A percentile compares a stretch with the other conserved stretches of the same genome.
Conservation (phyloP, 2,113 vertebrate genomes). For the Ochotona curzoniae region DNA sequence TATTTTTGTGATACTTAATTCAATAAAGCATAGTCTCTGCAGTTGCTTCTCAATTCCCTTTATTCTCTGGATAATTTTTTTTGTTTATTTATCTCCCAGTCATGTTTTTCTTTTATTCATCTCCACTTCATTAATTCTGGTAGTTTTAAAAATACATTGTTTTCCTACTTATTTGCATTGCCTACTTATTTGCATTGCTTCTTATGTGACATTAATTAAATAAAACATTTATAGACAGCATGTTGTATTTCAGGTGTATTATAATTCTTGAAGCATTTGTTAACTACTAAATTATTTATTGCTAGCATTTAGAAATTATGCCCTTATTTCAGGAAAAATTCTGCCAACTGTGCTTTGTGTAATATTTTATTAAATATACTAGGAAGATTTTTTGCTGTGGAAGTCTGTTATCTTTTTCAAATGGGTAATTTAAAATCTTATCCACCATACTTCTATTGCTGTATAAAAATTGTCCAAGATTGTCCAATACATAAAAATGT, state of each 20-base stretch:
- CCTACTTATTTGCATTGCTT: conserved; percentile 47
- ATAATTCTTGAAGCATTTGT: conserved; percentile 60
- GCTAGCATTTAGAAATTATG: background rate
- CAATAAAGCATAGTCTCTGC: background rate
- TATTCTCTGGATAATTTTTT: conserved; percentile 1
- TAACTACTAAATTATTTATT: conserved; percentile 64
- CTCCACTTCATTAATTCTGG: background rate
- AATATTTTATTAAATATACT: conserved; percentile 32
- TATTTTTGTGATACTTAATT: conserved; percentile 20
- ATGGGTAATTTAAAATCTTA: conserved; percentile 23
- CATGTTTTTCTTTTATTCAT: conserved; percentile 13
- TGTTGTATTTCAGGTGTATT: conserved; percentile 39
- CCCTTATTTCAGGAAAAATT: background rate
- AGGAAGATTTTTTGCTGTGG: conserved; percentile 49
- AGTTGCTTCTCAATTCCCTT: conserved; percentile 13
- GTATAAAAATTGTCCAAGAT: background rate
- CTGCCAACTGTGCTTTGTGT: conserved; percentile 38
- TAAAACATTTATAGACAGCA: conserved; percentile 38
- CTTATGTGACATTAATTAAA: conserved; percentile 20
- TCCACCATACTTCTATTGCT: background rate
- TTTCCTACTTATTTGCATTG: conserved; percentile 9
- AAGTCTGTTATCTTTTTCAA: conserved; percentile 30
- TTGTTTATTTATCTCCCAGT: background rate
- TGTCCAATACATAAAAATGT: background rate
- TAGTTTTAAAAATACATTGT: conserved; percentile 43